Evolutionary conservation across 2,113 vertebrate genomes (phyloP).

Genomic region (Diglossa brunneiventris): DNA sequence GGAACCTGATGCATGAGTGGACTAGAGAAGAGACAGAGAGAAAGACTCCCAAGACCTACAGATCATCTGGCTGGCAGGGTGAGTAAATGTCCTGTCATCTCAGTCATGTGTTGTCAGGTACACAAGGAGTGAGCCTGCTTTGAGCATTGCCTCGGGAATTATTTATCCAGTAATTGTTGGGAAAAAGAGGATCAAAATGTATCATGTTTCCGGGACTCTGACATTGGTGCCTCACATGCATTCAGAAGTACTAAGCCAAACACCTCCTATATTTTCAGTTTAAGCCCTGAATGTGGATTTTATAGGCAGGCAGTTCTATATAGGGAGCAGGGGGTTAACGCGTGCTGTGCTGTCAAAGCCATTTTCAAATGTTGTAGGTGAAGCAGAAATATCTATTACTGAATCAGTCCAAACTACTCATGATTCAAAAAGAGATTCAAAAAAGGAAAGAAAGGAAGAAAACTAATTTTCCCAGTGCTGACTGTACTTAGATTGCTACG

Average conservation of each 20-base stretch:
- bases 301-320: not conserved
- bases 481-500: not conserved
- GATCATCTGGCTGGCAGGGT: constrained; percentile 26
- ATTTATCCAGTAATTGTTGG: not conserved
- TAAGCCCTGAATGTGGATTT: not conserved
- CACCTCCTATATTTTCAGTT: not conserved
- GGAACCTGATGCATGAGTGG: constrained; percentile 35
- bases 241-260: not conserved
- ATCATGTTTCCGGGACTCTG: not conserved
- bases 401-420: not conserved
- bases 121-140: not conserved
- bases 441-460: not conserved
- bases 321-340: not conserved
- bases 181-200: not conserved
- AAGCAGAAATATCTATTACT: not conserved
- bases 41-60: not conserved
- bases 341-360: not conserved
- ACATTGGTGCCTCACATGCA: not conserved
- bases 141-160: not conserved
- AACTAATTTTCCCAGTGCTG: not conserved
- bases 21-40: constrained; percentile 16
- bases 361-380: not conserved
- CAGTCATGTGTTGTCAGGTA: not conserved
- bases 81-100: not conserved
- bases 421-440: not conserved